Conservation (phyloP, 2,113 vertebrate genomes). For the Parotia lawesii region DNA sequence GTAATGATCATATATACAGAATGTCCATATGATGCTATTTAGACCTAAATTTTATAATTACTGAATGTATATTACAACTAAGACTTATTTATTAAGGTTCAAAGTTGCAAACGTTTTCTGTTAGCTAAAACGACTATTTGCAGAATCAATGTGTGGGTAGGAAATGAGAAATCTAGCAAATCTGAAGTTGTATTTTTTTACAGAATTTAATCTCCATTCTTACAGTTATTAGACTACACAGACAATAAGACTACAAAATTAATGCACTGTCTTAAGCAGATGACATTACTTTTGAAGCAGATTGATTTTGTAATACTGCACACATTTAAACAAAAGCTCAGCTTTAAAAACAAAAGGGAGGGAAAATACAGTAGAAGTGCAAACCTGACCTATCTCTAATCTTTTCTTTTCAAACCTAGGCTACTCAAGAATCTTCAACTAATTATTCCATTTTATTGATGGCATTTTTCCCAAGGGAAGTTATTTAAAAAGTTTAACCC, state of each 20-base stretch:
- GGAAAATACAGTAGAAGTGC: constrained; percentile 10
- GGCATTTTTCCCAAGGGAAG: constrained; percentile 81
- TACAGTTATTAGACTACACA: not conserved
- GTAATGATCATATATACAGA: not conserved
- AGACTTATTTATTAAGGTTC: not conserved
- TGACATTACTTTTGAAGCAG: not conserved
- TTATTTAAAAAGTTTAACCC: constrained; percentile 93
- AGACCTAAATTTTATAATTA: not conserved
- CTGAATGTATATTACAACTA: not conserved
- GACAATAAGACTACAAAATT: not conserved
- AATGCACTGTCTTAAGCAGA: not conserved
- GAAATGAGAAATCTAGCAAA: not conserved
- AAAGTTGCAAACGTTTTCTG: not conserved
- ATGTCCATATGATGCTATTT: not conserved
- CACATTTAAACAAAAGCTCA: constrained; percentile 27
- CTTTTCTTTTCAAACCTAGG: constrained; percentile 52
- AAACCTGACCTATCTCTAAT: constrained; percentile 43
- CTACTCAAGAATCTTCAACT: constrained; percentile 78
- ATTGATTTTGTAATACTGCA: not conserved
- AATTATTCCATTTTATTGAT: constrained; percentile 93
- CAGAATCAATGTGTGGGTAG: not conserved
- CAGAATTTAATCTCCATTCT: not conserved
- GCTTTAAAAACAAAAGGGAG: constrained; percentile 40
- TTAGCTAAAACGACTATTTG: not conserved
- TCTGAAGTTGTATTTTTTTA: not conserved